Percentiles rank a stretch among this genome's conserved stretches.
Conservation (phyloP, 2,888 invertebrate species). For the Anarsia innoxiella region DNA sequence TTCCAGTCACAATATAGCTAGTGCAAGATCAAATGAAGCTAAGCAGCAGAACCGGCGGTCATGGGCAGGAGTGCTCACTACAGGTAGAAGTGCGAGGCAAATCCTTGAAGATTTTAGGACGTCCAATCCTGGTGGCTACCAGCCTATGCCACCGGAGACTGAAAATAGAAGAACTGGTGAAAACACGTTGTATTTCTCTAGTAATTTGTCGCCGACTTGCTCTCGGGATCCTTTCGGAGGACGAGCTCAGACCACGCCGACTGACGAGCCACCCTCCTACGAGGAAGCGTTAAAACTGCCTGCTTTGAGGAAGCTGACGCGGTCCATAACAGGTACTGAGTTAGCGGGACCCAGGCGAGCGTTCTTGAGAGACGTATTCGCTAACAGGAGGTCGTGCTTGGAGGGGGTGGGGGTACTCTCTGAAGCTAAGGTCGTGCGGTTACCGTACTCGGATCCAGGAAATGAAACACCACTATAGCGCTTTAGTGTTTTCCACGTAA, state of each 20-base stretch:
- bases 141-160: slow-evolving; percentile 52
- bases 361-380: slow-evolving; percentile 63
- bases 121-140: slow-evolving; percentile 42
- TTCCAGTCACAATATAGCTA: slow-evolving; percentile 55
- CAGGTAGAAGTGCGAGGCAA: slow-evolving; percentile 57
- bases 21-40: slow-evolving; percentile 42
- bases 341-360: slow-evolving; percentile 66
- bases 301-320: slow-evolving; percentile 70
- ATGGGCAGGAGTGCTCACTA: slow-evolving; percentile 61
- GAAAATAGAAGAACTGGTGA: slow-evolving; percentile 40
- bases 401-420: slow-evolving; percentile 65
- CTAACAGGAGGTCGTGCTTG: slow-evolving; percentile 65
- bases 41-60: slow-evolving; percentile 60
- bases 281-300: slow-evolving; percentile 79
- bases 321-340: slow-evolving; percentile 77
- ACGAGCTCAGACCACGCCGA: slow-evolving; percentile 70
- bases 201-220: slow-evolving; percentile 66
- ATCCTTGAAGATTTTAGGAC: slow-evolving; percentile 58
- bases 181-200: slow-evolving; percentile 52
- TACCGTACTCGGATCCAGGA: slow-evolving; percentile 53
- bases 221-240: slow-evolving; percentile 78
- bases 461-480: slow-evolving; percentile 68
- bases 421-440: slow-evolving; percentile 57
- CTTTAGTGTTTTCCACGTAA: slow-evolving; percentile 34
- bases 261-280: slow-evolving; percentile 77